Conservation (phyloP, 2,888 invertebrate species). For the Ligdia adustata region DNA sequence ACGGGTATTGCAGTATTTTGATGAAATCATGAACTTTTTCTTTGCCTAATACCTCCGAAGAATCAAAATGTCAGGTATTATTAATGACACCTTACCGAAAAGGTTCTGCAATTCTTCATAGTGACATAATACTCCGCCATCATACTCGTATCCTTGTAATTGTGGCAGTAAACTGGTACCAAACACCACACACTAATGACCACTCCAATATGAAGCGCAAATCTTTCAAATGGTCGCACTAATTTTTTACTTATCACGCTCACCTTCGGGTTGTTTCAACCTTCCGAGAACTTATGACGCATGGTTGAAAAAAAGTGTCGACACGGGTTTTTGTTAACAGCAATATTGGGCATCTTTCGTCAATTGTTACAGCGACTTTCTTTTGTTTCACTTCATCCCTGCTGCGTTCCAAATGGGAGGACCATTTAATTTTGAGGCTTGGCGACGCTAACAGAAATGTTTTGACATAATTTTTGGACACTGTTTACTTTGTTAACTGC, state of each 20-base stretch:
- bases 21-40: too few relatives aligned
- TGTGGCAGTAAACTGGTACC: constrained; percentile 34
- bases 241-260: constrained; percentile 54
- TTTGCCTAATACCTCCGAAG: constrained; percentile 17
- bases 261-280: constrained; percentile 63
- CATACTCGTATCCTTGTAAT: too few relatives aligned
- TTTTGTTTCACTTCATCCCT: constrained; percentile 65
- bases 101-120: constrained; percentile 59
- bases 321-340: constrained; percentile 63
- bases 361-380: constrained; percentile 50
- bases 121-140: constrained; percentile 50
- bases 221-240: constrained; percentile 57
- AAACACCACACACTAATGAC: constrained; percentile 65
- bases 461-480: constrained; percentile 55
- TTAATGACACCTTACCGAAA: constrained; percentile 50
- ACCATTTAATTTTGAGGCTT: too few relatives aligned
- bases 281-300: constrained; percentile 70
- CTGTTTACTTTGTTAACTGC: constrained; percentile 35
- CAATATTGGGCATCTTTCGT: constrained; percentile 14
- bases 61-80: constrained; percentile 40
- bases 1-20: too few relatives aligned
- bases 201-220: constrained; percentile 56
- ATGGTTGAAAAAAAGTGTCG: constrained; percentile 52
- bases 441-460: constrained; percentile 58
- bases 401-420: constrained; percentile 60